Evolutionary conservation across 2,888 invertebrate species (phyloP), one percentile per base, ranked within the genome.

Genomic region (Eristalis pertinax): DNA sequence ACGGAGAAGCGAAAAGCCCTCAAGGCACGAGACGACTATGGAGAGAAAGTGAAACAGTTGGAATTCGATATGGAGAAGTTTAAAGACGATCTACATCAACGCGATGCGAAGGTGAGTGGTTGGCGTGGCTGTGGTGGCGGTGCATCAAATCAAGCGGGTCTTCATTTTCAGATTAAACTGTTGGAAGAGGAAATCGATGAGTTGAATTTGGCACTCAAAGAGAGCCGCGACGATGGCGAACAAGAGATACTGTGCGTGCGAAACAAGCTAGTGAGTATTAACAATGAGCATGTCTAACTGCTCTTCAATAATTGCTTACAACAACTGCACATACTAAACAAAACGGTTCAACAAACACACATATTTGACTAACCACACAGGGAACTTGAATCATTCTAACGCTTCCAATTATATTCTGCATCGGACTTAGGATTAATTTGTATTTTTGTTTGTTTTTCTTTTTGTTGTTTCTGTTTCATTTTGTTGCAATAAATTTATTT

Each of bases 1-100:
- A 94, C 96, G 4, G 97, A 97, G 91, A 95, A 97, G 89, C 94
- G 97, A 90, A 94, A 96, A 89, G 96, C 96, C 0, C 95, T 96
- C 65, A 94, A 94, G 68, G 95, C 96, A 88, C 95, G 95, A 89
- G 96, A 95, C 90, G 95, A 94, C 89, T 93, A 96, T 89, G 94
- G 94, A 86, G 95, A 96, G 88, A 95, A 95, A 92, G 94, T 96
- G 2, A 93, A 93, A 63, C 91, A 92, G 77, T 83, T 93, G 0
- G 91, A 91, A 67, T 93, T 93, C 76, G 92, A 93, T 65, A 89
- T 92, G 67, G 89, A 91, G 2, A 93, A 93, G 81, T 81, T 90
- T 4, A 89, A 90, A 11, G 90, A 91, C 32, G 92, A 93, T 84
- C 89, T 93, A 11, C 90, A 91, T 19, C 92, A 92, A 78, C 89